Evolutionary conservation across 2,888 invertebrate genomes (phyloP).

Genomic region (Cosmorhoe ocellata): DNA sequence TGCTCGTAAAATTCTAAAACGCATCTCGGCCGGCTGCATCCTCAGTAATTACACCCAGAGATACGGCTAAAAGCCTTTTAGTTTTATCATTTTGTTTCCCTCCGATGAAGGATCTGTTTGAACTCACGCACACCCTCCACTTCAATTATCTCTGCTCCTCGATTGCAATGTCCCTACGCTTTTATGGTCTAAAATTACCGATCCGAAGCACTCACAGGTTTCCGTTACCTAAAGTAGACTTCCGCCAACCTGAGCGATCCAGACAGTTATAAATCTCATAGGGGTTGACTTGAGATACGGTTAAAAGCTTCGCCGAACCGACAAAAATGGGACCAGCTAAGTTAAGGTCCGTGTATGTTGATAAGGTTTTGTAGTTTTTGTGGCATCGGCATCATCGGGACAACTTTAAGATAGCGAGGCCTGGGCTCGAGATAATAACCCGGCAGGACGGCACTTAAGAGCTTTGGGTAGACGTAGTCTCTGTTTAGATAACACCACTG

Average conservation of each 20-base stretch:
- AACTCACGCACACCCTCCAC: constrained; percentile 44
- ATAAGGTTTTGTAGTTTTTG: constrained; percentile 78
- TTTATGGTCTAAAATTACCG: constrained; percentile 64
- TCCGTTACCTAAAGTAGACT: constrained; percentile 71
- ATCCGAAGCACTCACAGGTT: constrained; percentile 62
- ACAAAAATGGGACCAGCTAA: constrained; percentile 75
- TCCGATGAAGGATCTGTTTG: constrained; percentile 48
- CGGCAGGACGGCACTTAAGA: constrained; percentile 63
- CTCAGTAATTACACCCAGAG: constrained; percentile 40
- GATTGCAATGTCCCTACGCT: constrained; percentile 51
- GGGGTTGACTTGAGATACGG: constrained; percentile 62
- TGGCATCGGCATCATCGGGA: constrained; percentile 64
- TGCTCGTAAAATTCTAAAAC: constrained; percentile 47
- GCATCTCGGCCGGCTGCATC: constrained; percentile 33
- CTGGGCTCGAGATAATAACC: constrained; percentile 67
- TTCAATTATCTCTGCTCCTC: constrained; percentile 52
- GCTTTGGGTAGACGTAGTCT: constrained; percentile 60
- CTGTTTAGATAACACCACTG: constrained; percentile 65
- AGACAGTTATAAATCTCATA: constrained; percentile 71
- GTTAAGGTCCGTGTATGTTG: constrained; percentile 76
- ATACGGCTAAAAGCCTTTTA: constrained; percentile 49
- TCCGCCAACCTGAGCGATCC: constrained; percentile 72
- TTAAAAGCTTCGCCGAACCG: constrained; percentile 71
- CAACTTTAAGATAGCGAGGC: constrained; percentile 69
- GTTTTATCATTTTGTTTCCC: constrained; percentile 47